Evolutionary conservation across 2,888 invertebrate genomes (phyloP), one percentile per base, ranked within the genome.

Genomic region (Caenorhabditis panamensis): DNA sequence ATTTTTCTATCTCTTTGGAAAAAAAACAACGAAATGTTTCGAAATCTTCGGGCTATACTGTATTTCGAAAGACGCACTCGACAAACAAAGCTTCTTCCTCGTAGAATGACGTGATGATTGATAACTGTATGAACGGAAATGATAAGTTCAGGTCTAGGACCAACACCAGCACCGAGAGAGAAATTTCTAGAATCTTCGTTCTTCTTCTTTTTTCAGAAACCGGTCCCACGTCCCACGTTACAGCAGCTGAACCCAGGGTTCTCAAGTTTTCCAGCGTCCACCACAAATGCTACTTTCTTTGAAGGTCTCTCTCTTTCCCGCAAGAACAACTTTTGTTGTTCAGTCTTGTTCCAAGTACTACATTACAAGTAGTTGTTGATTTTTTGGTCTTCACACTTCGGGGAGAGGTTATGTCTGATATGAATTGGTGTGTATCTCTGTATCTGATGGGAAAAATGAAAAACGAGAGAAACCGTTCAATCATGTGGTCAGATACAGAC

Each of bases 401-500:
- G 44, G 9, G 31, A 31, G 31, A 31, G 4, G 31, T n/a, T n/a
- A n/a, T n/a, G n/a, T n/a, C n/a, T n/a, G 11, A 49, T 2, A 24
- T 53, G 26, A 53, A 31, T 1, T 58, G 56, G 31, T 11, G 22
- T 20, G 58, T 22, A 24, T 41, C 1, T 37, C 13, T 22, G 36
- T 41, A 8, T 37, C 24, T 2, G 9, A 37, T 13, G 24, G 31
- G 9, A 31, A 41, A 63, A 24, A 44, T 51, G 66, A 41, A 58
- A 24, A 28, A 47, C 11, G 59, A 64, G 58, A 73, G 59, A 75
- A 75, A 75, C 75, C 66, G 75, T 75, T 75, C 66, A 75, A 66
- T 75, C 66, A 75, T 75, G 66, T 75, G 75, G 26, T 28, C 75
- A 28, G 49, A 59, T 41, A 53, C 56, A 20, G 20, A 56, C 41